Conservation (phyloP, 2,888 invertebrate genomes). For the Tetramorium bicarinatum region DNA sequence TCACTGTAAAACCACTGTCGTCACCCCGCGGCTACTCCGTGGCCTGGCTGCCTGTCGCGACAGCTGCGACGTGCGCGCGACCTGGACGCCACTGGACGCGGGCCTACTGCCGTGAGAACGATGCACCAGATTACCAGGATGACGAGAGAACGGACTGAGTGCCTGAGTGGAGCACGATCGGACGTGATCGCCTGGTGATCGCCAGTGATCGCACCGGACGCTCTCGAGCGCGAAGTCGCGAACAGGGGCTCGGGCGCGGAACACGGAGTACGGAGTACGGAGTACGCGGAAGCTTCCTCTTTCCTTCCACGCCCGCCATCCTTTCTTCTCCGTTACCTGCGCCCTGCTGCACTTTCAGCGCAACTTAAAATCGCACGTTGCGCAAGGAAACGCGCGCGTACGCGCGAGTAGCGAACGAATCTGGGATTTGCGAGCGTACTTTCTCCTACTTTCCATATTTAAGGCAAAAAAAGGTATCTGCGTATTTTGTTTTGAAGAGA, state of each 20-base stretch:
- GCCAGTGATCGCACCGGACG: not conserved
- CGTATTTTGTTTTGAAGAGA: not conserved
- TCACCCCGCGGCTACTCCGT: not conserved
- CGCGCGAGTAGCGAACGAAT: not conserved
- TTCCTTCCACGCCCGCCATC: not conserved
- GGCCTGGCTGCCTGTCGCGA: not conserved
- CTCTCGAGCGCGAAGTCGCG: conserved; percentile 29
- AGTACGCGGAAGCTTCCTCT: not conserved
- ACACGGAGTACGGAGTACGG: not conserved
- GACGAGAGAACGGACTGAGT: not conserved
- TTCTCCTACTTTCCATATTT: not conserved
- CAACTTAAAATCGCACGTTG: not conserved
- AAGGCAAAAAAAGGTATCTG: not conserved
- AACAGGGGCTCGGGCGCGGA: conserved; percentile 2
- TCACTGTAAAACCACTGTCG: conserved; percentile 22
- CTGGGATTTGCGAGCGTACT: not conserved
- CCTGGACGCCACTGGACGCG: not conserved
- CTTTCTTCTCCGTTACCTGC: not conserved
- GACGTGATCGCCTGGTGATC: not conserved
- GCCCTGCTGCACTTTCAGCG: not conserved
- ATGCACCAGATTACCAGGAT: not conserved
- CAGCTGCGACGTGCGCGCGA: not conserved
- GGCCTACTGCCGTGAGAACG: not conserved
- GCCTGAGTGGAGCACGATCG: not conserved
- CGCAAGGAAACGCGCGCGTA: not conserved